These are phyloP conservation scores for Ptychoptera albimana DNA, from an alignment of 2,888 invertebrate genomes.

Conservation along the genomic window DNA sequence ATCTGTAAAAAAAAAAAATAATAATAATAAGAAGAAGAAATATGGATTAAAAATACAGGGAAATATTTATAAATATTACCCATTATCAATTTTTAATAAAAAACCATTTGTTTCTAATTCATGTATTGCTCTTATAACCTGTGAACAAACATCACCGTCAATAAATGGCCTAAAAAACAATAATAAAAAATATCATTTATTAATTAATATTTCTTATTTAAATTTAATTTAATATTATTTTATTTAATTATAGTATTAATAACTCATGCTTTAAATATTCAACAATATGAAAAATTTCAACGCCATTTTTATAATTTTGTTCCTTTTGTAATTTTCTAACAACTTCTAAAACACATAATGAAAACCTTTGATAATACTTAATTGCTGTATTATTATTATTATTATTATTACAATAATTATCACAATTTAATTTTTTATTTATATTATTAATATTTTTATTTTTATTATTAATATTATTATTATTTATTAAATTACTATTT, in stretches of 20 bases:
- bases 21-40: too few species aligned
- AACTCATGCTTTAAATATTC: conserved; percentile 23
- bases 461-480: too few species aligned
- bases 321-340: conserved; percentile 26
- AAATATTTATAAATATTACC: conserved; percentile 11
- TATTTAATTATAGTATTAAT: conserved; percentile 9
- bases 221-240: not conserved
- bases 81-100: conserved; percentile 17
- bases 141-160: conserved; percentile 23
- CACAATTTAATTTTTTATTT: too few species aligned
- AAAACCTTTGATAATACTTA: conserved; percentile 8
- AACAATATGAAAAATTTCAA: conserved; percentile 20
- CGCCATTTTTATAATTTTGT: conserved; percentile 20
- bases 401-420: not conserved
- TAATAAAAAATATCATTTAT: too few species aligned
- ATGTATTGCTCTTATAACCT: conserved; percentile 22
- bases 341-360: conserved; percentile 24
- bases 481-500: too few species aligned
- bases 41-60: too few species aligned
- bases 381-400: conserved; percentile 4
- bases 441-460: too few species aligned
- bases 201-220: too few species aligned
- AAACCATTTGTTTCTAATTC: conserved; percentile 20
- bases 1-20: conserved; percentile 6
- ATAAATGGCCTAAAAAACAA: conserved; percentile 19